phyloP scores from a whole-genome alignment of 2,888 invertebrate species.

The Andrena flavipes region DNA sequence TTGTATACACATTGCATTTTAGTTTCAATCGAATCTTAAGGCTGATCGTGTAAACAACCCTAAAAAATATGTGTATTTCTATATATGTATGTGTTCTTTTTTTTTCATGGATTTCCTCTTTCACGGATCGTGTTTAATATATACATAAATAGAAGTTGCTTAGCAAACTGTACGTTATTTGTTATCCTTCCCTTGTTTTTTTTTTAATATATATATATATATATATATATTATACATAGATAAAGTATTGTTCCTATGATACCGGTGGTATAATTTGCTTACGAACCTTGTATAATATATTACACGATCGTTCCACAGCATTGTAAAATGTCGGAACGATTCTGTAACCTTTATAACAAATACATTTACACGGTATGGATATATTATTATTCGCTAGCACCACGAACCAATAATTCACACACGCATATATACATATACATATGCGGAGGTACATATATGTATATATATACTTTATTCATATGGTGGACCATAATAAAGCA shows the following conservation, averaged over 20 bases:
- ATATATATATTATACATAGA: conserved; percentile 64
- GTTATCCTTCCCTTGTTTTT: conserved; percentile 48
- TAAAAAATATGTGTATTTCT: conserved; percentile 85
- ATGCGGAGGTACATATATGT: conserved; percentile 14
- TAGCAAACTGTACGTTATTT: conserved; percentile 80
- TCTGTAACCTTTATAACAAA: conserved; percentile 75
- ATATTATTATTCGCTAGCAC: conserved; percentile 80
- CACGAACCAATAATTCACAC: conserved; percentile 82
- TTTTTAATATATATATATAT: conserved; percentile 31
- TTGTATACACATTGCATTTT: conserved; percentile 74
- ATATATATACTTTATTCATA: conserved; percentile 65
- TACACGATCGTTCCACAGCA: conserved; percentile 65
- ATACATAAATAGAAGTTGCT: conserved; percentile 81
- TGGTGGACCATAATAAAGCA: conserved; percentile 82
- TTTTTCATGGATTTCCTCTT: conserved; percentile 68
- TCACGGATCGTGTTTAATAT: conserved; percentile 71
- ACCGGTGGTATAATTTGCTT: conserved; percentile 76
- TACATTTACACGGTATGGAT: conserved; percentile 78
- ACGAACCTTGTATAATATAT: conserved; percentile 74
- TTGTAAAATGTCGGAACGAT: conserved; percentile 73
- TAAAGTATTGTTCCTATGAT: conserved; percentile 80
- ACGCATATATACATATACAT: conserved; percentile 73
- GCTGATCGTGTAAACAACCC: conserved; percentile 85
- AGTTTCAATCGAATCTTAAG: conserved; percentile 82
- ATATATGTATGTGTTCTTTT: conserved; percentile 77